A percentile compares a stretch with the other conserved stretches of the same genome.
These are phyloP conservation scores for Cantharis rustica DNA, from an alignment of 2,888 invertebrate genomes.

Conservation along the genomic window DNA sequence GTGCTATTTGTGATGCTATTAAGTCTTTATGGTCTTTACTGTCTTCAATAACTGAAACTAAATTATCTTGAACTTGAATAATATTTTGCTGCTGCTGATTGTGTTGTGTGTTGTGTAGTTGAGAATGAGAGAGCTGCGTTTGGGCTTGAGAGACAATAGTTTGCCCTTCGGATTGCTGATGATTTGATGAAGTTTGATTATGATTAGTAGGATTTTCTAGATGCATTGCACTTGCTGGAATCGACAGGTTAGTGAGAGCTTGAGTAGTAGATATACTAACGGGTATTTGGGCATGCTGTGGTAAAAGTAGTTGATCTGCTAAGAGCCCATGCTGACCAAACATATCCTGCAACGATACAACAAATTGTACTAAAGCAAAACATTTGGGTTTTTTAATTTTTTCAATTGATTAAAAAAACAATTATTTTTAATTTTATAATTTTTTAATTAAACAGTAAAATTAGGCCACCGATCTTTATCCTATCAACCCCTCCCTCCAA, in stretches of 20 bases:
- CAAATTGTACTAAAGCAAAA: not conserved
- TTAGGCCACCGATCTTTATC: no score
- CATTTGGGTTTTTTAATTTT: not conserved
- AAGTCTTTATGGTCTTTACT: slow-evolving; percentile 53
- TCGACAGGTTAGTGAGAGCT: slow-evolving; percentile 50
- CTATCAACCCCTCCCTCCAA: no score
- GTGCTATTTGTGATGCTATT: slow-evolving; percentile 48
- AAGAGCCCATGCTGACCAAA: slow-evolving; percentile 62
- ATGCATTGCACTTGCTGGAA: slow-evolving; percentile 53
- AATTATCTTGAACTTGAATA: slow-evolving; percentile 56
- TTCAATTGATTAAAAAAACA: no score
- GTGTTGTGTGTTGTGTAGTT: slow-evolving; percentile 44
- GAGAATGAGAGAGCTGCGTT: slow-evolving; percentile 52
- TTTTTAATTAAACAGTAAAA: no score
- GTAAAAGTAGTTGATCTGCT: slow-evolving; percentile 52
- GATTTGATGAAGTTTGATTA: slow-evolving; percentile 27
- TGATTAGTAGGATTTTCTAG: slow-evolving; percentile 47
- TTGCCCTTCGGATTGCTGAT: slow-evolving; percentile 35
- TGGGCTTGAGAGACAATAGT: slow-evolving; percentile 49
- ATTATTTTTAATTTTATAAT: no score
- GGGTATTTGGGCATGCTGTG: slow-evolving; percentile 55
- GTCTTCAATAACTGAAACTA: slow-evolving; percentile 56
- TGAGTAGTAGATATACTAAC: slow-evolving; percentile 54
- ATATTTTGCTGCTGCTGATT: slow-evolving; percentile 50
- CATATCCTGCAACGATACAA: slow-evolving; percentile 50